Base-by-base conservation (phyloP, 2,113 vertebrate species). In the Okapia johnstoni region DNA sequence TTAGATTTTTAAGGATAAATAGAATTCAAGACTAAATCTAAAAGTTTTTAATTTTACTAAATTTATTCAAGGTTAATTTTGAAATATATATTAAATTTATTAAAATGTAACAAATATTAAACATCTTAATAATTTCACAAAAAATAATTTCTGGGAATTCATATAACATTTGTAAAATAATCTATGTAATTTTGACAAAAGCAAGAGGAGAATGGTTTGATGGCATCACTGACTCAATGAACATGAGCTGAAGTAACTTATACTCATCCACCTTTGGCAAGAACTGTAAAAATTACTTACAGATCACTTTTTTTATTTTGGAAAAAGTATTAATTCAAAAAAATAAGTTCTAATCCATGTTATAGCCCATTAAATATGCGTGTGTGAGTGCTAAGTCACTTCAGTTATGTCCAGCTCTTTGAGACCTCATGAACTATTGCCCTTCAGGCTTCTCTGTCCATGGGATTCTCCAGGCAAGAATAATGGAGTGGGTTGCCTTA, bases 291-390 rank as follows among this genome's bases (percentile, higher is more conserved):
- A 88, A 33, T 61, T n/a, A 54, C 7, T 80, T 28, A 66, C 40
- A 93, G 63, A 54, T 43, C 10, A 54, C 28, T 96, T 48, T 79
- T 76, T 66, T 80, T 70, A 61, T n/a, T 30, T 70, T n/a, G 5
- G 19, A 54, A 60, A 58, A 85, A n/a, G 6, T 19, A 30, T 33
- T 13, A 85, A 30, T 23, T 52, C 2, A 7, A 80, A 50, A 76
- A 43, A 21, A 15, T 23, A 30, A 50, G 2, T 60, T 13, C 6
- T 58, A 26, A 6, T 40, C 13, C 28, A 40, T 7, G 13, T 54
- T 23, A 66, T 0, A 79, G 25, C 3, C 14, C 43, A 36, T 79
- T 50, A 17, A 25, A 48, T 16, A 33, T 48, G 60, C 3, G 0
- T 70, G 17, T 10, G n/a, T 70, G 9, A 36, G 17, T 70, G 63